Evolutionary conservation across 2,888 invertebrate genomes (phyloP).

Genomic region (Nemapogon koenigi): DNA sequence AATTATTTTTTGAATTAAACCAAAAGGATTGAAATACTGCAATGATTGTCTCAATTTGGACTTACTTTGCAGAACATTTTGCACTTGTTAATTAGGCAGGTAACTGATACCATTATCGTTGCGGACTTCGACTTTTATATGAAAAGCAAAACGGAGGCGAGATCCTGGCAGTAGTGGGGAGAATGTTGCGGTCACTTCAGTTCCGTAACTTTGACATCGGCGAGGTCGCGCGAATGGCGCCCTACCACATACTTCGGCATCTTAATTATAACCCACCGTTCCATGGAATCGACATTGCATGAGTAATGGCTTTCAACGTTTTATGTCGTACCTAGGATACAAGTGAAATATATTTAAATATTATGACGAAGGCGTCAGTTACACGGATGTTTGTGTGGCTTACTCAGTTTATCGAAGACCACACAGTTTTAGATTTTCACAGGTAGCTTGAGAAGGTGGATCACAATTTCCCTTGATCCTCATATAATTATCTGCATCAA

Average conservation of each 20-base stretch:
- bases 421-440: too few species aligned
- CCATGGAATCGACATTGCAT: constrained; percentile 22
- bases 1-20: too few species aligned
- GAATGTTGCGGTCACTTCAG: constrained; percentile 45
- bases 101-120: constrained; percentile 60
- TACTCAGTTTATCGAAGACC: too few species aligned
- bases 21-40: too few species aligned
- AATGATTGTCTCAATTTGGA: too few species aligned
- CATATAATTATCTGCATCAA: too few species aligned
- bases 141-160: constrained; percentile 56
- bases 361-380: too few species aligned
- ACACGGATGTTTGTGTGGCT: too few species aligned
- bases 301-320: constrained; percentile 22
- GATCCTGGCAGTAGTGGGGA: constrained; percentile 48
- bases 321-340: too few species aligned
- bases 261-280: constrained; percentile 17
- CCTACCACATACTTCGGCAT: constrained; percentile 19
- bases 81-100: constrained; percentile 52
- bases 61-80: constrained; percentile 64
- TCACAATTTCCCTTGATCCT: too few species aligned
- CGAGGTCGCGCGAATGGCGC: constrained; percentile 45
- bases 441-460: too few species aligned
- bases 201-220: constrained; percentile 63
- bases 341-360: too few species aligned
- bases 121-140: constrained; percentile 56